Conservation (phyloP, 2,113 vertebrate genomes). For the Odontophorus gujanensis region DNA sequence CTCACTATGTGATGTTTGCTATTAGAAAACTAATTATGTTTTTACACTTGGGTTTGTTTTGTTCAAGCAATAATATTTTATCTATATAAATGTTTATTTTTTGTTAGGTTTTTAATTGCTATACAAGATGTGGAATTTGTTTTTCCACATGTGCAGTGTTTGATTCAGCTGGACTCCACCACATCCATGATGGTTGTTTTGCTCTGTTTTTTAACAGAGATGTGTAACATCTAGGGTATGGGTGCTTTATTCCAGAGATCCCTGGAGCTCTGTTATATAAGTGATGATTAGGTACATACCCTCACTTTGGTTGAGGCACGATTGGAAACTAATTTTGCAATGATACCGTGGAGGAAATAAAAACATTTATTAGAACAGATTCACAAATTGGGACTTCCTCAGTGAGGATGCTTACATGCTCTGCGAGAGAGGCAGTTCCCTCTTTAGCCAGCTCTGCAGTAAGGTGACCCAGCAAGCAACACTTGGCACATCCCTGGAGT, state of each 20-base stretch:
- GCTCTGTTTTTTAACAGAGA: neutral
- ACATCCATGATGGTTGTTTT: neutral
- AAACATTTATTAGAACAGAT: neutral
- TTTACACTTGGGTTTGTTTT: neutral
- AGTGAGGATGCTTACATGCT: neutral
- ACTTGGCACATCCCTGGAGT: neutral
- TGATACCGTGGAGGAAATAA: neutral
- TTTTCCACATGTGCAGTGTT: neutral
- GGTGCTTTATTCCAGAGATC: neutral
- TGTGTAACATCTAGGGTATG: neutral
- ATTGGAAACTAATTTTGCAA: neutral
- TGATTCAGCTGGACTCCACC: neutral
- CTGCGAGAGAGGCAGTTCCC: neutral
- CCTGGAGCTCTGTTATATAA: neutral
- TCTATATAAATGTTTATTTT: neutral
- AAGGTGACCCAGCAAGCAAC: neutral
- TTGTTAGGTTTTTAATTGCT: neutral
- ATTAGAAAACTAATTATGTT: neutral
- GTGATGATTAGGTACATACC: neutral
- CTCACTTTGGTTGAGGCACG: neutral
- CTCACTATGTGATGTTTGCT: neutral
- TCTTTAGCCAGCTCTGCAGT: neutral
- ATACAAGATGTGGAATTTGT: neutral
- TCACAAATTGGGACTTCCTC: rapidly evolving
- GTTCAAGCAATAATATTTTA: neutral